Conservation (phyloP, 2,797 vertebrate species). For the Rousettus madagascariensis region DNA sequence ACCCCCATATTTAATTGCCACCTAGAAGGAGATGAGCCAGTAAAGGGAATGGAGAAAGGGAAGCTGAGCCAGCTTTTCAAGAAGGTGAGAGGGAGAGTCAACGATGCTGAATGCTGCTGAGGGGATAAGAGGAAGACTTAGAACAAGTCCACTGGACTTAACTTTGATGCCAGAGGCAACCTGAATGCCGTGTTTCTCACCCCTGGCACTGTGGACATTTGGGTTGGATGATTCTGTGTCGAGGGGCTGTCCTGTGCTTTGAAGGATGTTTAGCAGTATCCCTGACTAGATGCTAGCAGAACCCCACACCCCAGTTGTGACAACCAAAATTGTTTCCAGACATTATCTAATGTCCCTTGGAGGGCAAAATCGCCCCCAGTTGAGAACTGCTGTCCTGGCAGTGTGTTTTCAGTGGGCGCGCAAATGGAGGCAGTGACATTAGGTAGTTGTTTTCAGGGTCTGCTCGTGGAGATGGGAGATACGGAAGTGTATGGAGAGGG, state of each 20-base stretch:
- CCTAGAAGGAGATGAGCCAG: neutral
- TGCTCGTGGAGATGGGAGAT: neutral
- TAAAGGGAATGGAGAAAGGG: neutral
- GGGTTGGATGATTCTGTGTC: neutral
- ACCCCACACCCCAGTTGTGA: neutral
- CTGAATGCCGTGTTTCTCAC: neutral
- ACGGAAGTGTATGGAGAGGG: neutral
- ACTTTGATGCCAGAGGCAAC: neutral
- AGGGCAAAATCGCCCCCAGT: fast-evolving
- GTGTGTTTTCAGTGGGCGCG: neutral
- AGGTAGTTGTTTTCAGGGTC: neutral
- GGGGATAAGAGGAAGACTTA: neutral
- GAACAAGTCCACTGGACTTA: neutral
- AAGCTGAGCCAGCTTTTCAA: neutral
- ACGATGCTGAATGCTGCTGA: neutral
- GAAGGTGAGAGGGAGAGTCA: neutral
- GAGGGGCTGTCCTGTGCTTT: neutral
- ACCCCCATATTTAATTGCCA: neutral
- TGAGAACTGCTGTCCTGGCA: neutral
- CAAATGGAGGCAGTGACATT: neutral
- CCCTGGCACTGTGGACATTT: neutral
- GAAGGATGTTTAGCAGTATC: neutral
- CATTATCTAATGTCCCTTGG: neutral
- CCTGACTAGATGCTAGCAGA: neutral
- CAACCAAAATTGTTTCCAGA: neutral